A percentile compares a stretch with the other conserved stretches of the same genome.
Evolutionary conservation across 1,140 invertebrate genomes (phyloP).

Genomic region (Globodera rostochiensis): DNA sequence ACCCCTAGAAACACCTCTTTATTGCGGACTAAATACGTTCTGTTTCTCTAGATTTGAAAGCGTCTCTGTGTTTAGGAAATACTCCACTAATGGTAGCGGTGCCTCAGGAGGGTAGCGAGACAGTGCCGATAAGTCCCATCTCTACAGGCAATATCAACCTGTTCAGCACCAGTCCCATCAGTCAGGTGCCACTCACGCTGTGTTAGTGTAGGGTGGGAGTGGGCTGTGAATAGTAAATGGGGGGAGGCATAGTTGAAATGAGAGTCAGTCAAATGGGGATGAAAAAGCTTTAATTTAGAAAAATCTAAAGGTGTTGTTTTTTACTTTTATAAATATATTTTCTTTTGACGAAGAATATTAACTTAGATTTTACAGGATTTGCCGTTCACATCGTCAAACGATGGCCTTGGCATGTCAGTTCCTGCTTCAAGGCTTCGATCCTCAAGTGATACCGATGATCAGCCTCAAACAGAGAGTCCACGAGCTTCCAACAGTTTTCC

Average conservation of each 20-base stretch:
- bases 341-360: too few species aligned
- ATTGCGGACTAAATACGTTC: too few species aligned
- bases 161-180: conserved; percentile 39
- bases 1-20: background rate
- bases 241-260: too few species aligned
- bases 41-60: too few species aligned
- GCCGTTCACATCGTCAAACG: conserved; percentile 24
- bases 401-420: conserved; percentile 8
- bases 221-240: too few species aligned
- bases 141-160: conserved; percentile 34
- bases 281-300: too few species aligned
- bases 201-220: background rate
- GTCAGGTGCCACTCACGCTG: conserved; percentile 26
- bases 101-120: conserved; percentile 34
- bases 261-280: too few species aligned
- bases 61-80: background rate
- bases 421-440: conserved; percentile 22
- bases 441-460: conserved; percentile 6
- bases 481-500: conserved; percentile 40
- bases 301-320: too few species aligned
- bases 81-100: conserved; percentile 20
- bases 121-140: conserved; percentile 34
- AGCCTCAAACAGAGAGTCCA: conserved; percentile 26
- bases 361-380: conserved; percentile 23
- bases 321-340: too few species aligned